Conservation (phyloP, 2,888 invertebrate genomes). For the Odontocerum albicorne region DNA sequence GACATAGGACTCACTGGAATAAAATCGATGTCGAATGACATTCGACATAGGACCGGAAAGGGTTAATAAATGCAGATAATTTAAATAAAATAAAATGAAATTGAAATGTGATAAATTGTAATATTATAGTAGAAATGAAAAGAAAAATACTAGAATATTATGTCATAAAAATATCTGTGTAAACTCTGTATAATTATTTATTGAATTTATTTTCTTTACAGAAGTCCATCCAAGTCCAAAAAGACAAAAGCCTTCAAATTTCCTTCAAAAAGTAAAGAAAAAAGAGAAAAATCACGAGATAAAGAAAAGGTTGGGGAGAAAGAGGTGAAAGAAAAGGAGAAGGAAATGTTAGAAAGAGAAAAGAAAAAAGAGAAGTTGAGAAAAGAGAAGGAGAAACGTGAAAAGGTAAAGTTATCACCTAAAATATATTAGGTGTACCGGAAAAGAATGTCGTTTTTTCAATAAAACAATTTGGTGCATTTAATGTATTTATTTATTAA, state of each 20-base stretch:
- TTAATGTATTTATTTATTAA: no score
- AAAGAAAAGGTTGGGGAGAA: constrained; percentile 72
- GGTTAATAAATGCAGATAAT: no score
- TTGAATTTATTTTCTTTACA: constrained; percentile 45
- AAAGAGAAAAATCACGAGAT: constrained; percentile 82
- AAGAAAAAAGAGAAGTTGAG: constrained; percentile 56
- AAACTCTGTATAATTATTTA: no score
- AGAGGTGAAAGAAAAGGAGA: constrained; percentile 57
- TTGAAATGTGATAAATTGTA: no score
- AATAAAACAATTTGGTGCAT: no score
- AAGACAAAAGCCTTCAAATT: constrained; percentile 89
- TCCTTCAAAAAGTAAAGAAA: constrained; percentile 82
- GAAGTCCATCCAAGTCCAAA: constrained; percentile 82
- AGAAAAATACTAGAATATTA: neutral
- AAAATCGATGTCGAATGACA: constrained; percentile 15
- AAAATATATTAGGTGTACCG: no score
- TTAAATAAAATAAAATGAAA: no score
- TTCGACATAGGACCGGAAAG: constrained; percentile 20
- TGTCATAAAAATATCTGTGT: neutral
- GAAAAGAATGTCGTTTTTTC: no score
- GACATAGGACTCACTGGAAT: no score
- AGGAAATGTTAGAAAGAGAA: constrained; percentile 50
- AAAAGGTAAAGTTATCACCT: constrained; percentile 47
- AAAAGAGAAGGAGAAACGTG: constrained; percentile 64
- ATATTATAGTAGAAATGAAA: no score